A percentile compares a stretch with the other conserved stretches of the same genome.
These are phyloP conservation scores for Pipistrellus pygmaeus DNA, from an alignment of 2,797 vertebrate genomes.

Conservation along the genomic window DNA sequence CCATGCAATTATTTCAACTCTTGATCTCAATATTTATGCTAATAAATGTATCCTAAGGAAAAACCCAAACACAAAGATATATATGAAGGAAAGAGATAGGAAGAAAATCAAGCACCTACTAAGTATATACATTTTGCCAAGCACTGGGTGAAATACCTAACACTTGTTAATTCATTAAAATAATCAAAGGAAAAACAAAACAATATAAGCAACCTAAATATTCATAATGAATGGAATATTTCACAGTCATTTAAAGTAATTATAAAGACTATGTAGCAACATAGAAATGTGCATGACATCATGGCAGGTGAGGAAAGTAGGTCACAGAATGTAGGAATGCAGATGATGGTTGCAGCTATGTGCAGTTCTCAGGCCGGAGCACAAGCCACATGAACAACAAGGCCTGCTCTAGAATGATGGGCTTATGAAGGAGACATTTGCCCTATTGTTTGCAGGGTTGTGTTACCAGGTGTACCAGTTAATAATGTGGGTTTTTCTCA, in stretches of 20 bases:
- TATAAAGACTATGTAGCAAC: constrained; percentile 50
- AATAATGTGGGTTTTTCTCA: too few relatives aligned
- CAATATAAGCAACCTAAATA: constrained; percentile 25
- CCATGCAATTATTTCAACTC: neutral
- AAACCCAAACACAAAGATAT: neutral
- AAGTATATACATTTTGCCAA: neutral
- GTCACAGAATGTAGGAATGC: neutral
- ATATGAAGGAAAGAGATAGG: neutral
- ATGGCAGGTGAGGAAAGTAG: constrained; percentile 28
- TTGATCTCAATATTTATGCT: neutral
- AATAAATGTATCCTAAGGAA: constrained; percentile 12
- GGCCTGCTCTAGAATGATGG: neutral
- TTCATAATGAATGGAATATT: constrained; percentile 35
- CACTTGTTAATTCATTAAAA: neutral
- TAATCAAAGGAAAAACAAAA: constrained; percentile 6
- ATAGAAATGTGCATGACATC: neutral
- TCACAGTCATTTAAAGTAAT: constrained; percentile 60
- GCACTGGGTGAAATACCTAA: neutral
- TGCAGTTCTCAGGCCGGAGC: neutral
- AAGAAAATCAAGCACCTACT: constrained; percentile 23
- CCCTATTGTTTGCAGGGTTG: neutral
- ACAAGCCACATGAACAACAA: neutral
- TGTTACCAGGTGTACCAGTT: neutral
- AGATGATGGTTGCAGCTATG: fast-evolving
- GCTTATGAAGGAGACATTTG: neutral